Base-by-base conservation (phyloP, 1,140 invertebrate species). In the Lycorma delicatula region DNA sequence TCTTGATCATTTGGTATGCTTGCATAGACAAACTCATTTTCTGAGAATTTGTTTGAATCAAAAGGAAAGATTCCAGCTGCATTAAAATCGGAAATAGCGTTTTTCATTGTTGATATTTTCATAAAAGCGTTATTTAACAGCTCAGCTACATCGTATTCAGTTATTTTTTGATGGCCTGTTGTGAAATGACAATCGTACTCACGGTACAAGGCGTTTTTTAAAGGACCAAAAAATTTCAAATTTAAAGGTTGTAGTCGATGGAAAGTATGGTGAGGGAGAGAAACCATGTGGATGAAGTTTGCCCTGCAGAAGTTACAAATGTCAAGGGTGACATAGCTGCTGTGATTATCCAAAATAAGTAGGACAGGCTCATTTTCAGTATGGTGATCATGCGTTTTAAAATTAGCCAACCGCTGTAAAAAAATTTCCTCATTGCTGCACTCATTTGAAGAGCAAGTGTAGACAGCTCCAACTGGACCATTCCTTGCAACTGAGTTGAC, bases 211-310 rank as follows among this genome's bases (percentile, higher is more conserved):
- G 48, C 48, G 16, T 27, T 59, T 59, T 72, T 72, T 9, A 72
- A 64, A 44, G 68, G 64, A 7, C 64, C 61, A 59, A 67, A 71
- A 50, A 73, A 65, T 16, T 57, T 53, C 25, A 57, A 13, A 60
- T 72, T 72, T n/a, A n/a, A 60, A 1, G 72, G 73, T 46, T 73
- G 72, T 11, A 74, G 60, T 53, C 66, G 66, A 51, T 73, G 71
- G 25, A 63, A 63, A 29, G 62, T 63, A 29, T 68, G 67, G 6
- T 64, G 66, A 31, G 66, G 63, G 29, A 68, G 64, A 12, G 56
- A 61, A 2, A 71, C 16, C n/a, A 69, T 56, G 1, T 58, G 48
- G 7, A 70, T 60, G 9, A 60, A 53, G 58, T 64, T 64, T 53
- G 49, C 58, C 51, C 46, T 56, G 31, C 44, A 60, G 36, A 60